These are phyloP conservation scores for Drosophila orena DNA, from an alignment of 1,140 invertebrate species.

Conservation along the genomic window DNA sequence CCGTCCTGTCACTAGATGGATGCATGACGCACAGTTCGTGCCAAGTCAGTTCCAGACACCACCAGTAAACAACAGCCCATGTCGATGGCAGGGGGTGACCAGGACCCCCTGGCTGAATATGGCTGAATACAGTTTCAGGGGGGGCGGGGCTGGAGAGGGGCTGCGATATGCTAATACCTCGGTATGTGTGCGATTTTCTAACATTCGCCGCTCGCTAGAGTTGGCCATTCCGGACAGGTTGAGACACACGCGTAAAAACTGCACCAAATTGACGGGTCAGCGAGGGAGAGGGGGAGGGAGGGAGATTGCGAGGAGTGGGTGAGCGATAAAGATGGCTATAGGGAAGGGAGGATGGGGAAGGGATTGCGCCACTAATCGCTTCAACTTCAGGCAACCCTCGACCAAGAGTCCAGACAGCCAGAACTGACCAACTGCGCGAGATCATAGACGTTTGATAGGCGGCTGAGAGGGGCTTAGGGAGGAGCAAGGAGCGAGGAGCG, in stretches of 20 bases:
- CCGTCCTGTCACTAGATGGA: slow-evolving; percentile 61
- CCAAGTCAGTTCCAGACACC: slow-evolving; percentile 51
- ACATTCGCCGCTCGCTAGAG: slow-evolving; percentile 41
- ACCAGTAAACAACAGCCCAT: slow-evolving; percentile 40
- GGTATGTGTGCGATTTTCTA: slow-evolving; percentile 58
- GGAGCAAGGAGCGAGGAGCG: slow-evolving; percentile 1
- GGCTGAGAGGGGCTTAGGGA: slow-evolving; percentile 6
- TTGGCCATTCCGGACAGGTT: slow-evolving; percentile 71
- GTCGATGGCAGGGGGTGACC: slow-evolving; percentile 9
- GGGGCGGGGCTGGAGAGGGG: background rate
- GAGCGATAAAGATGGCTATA: slow-evolving; percentile 28
- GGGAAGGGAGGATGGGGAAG: slow-evolving; percentile 28
- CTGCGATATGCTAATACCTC: slow-evolving; percentile 58
- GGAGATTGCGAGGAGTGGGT: slow-evolving; percentile 13
- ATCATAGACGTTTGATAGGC: slow-evolving; percentile 84
- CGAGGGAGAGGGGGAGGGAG: background rate
- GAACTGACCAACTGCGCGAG: slow-evolving; percentile 78
- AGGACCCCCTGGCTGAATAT: slow-evolving; percentile 7
- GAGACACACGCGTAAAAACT: slow-evolving; percentile 82
- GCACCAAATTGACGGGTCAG: slow-evolving; percentile 68
- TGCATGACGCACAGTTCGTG: slow-evolving; percentile 73
- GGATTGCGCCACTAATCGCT: slow-evolving; percentile 67
- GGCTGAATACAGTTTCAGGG: slow-evolving; percentile 14
- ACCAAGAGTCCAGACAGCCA: slow-evolving; percentile 50
- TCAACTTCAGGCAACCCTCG: slow-evolving; percentile 54